Evolutionary conservation across 2,113 vertebrate species (phyloP).

Genomic region (Myodes glareolus): DNA sequence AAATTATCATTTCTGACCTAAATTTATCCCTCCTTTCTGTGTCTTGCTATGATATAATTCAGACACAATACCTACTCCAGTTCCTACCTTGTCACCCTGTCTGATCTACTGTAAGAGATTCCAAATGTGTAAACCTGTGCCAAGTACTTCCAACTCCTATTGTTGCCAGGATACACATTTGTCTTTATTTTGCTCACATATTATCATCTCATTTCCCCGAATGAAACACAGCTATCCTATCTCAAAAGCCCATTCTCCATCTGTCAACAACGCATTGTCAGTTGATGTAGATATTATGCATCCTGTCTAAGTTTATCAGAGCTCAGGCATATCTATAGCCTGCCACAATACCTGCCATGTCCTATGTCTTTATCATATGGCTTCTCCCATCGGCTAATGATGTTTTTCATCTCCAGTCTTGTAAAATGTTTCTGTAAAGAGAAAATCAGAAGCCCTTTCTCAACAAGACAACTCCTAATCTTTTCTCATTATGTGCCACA

Average conservation of each 20-base stretch:
- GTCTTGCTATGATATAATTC: background rate
- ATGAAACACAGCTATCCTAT: background rate
- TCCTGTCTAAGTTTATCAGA: background rate
- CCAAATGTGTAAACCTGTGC: background rate
- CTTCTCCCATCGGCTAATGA: background rate
- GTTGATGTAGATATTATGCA: background rate
- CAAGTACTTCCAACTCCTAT: background rate
- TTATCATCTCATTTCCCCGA: background rate
- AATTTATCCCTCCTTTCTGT: background rate
- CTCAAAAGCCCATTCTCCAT: background rate
- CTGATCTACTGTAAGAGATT: background rate
- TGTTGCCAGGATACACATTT: background rate
- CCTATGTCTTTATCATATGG: accelerated
- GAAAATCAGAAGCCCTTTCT: background rate
- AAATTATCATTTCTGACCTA: background rate
- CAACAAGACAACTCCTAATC: background rate
- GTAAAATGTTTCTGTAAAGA: background rate
- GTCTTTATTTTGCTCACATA: background rate
- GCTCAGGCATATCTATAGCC: background rate
- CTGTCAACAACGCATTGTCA: background rate
- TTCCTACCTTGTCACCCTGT: background rate
- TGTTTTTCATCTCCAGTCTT: background rate
- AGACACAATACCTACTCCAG: background rate
- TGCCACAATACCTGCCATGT: accelerated
- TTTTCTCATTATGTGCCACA: background rate